Conservation (phyloP, 2,888 invertebrate species). For the Euplagia quadripunctaria region DNA sequence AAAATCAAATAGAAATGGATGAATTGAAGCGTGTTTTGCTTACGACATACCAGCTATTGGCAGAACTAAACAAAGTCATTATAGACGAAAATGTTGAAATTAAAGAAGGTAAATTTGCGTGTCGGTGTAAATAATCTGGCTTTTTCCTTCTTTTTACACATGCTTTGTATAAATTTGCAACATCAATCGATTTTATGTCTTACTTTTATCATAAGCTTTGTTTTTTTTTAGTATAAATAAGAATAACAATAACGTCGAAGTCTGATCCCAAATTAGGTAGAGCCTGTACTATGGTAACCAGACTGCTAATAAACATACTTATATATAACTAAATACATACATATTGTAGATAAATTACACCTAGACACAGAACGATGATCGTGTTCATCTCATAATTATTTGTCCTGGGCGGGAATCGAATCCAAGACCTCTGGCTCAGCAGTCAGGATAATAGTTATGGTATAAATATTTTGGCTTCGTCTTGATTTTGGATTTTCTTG, state of each 20-base stretch:
- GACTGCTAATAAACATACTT: too few species aligned
- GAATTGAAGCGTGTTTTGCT: slow-evolving; percentile 59
- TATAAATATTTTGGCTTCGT: not conserved
- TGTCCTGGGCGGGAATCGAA: too few species aligned
- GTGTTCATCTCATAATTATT: too few species aligned
- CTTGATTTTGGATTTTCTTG: not conserved
- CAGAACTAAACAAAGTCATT: slow-evolving; percentile 54
- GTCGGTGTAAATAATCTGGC: slow-evolving; percentile 42
- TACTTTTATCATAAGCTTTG: not conserved
- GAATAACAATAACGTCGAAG: too few species aligned
- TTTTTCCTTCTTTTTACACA: slow-evolving; percentile 36
- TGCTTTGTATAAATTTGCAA: slow-evolving; percentile 55
- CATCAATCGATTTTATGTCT: not conserved
- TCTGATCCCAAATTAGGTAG: too few species aligned
- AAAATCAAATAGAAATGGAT: slow-evolving; percentile 51
- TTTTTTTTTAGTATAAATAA: too few species aligned
- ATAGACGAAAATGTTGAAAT: slow-evolving; percentile 32
- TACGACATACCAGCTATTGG: slow-evolving; percentile 61
- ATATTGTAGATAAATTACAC: too few species aligned
- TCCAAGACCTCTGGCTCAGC: too few species aligned
- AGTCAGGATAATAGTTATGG: too few species aligned
- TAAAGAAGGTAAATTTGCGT: slow-evolving; percentile 57
- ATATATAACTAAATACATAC: too few species aligned
- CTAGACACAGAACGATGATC: too few species aligned
- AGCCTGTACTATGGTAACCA: too few species aligned